These are phyloP conservation scores for Cryptotermes secundus DNA, from an alignment of 1,140 invertebrate species.

Conservation along the genomic window DNA sequence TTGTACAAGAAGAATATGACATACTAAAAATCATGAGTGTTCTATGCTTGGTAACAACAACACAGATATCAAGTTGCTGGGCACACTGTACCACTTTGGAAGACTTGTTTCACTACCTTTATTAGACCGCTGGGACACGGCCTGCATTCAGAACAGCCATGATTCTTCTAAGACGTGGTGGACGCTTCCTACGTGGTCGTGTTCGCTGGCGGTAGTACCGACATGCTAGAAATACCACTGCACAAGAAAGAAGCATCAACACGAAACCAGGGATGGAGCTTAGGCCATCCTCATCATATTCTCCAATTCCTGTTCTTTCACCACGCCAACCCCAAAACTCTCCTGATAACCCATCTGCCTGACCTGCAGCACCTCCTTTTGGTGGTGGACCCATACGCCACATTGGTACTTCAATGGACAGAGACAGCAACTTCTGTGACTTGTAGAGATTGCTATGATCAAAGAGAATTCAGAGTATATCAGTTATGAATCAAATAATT, in stretches of 20 bases:
- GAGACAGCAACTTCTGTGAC: slow-evolving; percentile 67
- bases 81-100: background rate
- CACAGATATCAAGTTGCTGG: background rate
- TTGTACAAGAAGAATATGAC: background rate
- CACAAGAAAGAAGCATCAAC: slow-evolving; percentile 27
- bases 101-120: slow-evolving; percentile 9
- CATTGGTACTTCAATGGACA: slow-evolving; percentile 52
- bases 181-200: slow-evolving; percentile 39
- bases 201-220: slow-evolving; percentile 38
- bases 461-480: background rate
- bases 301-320: slow-evolving; percentile 15
- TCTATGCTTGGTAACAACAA: background rate
- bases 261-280: slow-evolving; percentile 23
- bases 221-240: slow-evolving; percentile 30
- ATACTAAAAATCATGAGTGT: background rate
- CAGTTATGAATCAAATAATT: too few species aligned
- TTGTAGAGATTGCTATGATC: slow-evolving; percentile 67
- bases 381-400: slow-evolving; percentile 36
- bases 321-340: slow-evolving; percentile 35
- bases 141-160: slow-evolving; percentile 31
- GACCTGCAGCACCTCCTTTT: slow-evolving; percentile 32
- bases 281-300: slow-evolving; percentile 28
- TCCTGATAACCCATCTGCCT: slow-evolving; percentile 29
- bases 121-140: slow-evolving; percentile 37
- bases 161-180: slow-evolving; percentile 31